phyloP scores from a whole-genome alignment of 1,140 invertebrate genomes.

The Drosophila equinoxialis region DNA sequence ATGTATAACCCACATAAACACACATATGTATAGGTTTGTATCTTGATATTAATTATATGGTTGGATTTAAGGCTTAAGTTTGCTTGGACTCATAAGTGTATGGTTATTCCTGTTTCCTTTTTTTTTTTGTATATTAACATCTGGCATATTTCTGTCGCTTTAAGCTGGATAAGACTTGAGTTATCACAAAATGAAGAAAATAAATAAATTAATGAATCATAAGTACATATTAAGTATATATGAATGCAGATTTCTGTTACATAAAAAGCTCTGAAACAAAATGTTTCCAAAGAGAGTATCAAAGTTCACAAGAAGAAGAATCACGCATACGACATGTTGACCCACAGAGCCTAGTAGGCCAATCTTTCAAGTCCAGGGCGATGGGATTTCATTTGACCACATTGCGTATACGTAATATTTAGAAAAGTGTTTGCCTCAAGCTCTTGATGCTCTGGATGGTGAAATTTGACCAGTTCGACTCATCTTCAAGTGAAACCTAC shows the following conservation, averaged over 20 bases:
- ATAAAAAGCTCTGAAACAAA: neutral
- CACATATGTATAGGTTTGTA: neutral
- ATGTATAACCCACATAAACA: slow-evolving; percentile 1
- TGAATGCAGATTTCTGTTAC: neutral
- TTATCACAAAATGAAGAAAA: neutral
- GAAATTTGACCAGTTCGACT: too few relatives aligned
- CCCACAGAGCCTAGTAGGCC: too few relatives aligned
- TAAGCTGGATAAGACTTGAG: slow-evolving; percentile 8
- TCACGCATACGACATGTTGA: neutral
- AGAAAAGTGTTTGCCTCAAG: too few relatives aligned
- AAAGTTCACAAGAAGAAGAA: neutral
- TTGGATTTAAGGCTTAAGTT: slow-evolving; percentile 33
- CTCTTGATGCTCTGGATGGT: too few relatives aligned
- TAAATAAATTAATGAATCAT: neutral
- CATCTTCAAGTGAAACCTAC: neutral
- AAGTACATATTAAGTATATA: neutral
- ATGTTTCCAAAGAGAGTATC: too few relatives aligned
- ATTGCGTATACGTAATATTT: too few relatives aligned
- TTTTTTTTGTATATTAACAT: neutral
- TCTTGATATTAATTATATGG: slow-evolving; percentile 13
- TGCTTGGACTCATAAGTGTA: slow-evolving; percentile 36
- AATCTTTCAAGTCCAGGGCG: too few relatives aligned
- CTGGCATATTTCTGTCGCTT: neutral
- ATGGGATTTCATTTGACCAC: too few relatives aligned
- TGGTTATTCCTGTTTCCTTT: neutral